Evolutionary conservation across 2,888 invertebrate genomes (phyloP).

Genomic region (Drosophila infuscata): DNA sequence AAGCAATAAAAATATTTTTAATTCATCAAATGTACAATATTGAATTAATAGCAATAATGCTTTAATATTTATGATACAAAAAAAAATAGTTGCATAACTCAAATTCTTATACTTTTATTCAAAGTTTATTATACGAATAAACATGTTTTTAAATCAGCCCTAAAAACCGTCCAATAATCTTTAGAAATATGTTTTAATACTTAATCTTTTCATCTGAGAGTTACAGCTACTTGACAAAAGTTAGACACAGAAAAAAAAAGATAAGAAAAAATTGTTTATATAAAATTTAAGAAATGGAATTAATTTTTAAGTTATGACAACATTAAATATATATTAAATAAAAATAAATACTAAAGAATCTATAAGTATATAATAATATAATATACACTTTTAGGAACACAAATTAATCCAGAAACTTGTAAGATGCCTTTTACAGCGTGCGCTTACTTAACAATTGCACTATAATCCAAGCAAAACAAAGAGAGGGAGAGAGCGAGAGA

Average conservation of each 20-base stretch:
- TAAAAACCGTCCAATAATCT: neutral
- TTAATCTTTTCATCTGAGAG: neutral
- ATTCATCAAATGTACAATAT: neutral
- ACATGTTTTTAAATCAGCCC: neutral
- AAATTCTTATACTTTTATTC: neutral
- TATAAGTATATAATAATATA: neutral
- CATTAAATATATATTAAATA: neutral
- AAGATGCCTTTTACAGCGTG: neutral
- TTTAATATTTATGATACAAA: neutral
- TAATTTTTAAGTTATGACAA: neutral
- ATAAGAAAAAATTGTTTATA: no score
- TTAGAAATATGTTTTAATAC: neutral
- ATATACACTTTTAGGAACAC: neutral
- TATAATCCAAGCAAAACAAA: slow-evolving; percentile 31
- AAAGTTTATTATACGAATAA: neutral
- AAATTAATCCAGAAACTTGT: neutral
- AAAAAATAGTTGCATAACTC: neutral
- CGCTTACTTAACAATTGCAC: slow-evolving; percentile 37
- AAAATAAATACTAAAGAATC: neutral
- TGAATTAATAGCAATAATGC: neutral
- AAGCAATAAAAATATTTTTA: neutral
- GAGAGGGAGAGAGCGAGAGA: slow-evolving; percentile 25
- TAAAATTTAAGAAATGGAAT: neutral
- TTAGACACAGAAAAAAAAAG: neutral
- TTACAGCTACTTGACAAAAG: neutral